These are phyloP conservation scores for Ceratina japonica DNA, from an alignment of 1,140 invertebrate species.

Conservation along the genomic window DNA sequence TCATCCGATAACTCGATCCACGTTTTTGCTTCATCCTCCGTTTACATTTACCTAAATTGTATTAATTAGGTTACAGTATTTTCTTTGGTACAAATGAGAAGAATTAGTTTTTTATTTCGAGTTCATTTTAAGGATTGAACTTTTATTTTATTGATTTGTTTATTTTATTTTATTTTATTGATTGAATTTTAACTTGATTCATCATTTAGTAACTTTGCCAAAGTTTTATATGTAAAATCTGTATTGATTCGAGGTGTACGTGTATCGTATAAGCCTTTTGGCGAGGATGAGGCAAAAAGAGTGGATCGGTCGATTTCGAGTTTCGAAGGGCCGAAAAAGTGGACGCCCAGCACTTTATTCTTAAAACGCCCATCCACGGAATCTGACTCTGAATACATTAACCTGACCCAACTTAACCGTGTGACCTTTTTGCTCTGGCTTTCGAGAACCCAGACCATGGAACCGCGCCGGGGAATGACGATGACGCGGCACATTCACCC, in stretches of 20 bases:
- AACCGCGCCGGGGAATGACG: conserved; percentile 36
- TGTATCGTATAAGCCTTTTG: too few relatives aligned
- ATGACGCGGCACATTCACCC: conserved; percentile 57
- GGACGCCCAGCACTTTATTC: conserved; percentile 67
- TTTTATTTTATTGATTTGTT: too few relatives aligned
- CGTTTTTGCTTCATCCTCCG: too few relatives aligned
- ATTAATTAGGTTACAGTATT: neutral
- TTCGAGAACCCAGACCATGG: conserved; percentile 31
- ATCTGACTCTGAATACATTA: conserved; percentile 61
- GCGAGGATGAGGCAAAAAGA: conserved; percentile 16
- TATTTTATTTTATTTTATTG: too few relatives aligned
- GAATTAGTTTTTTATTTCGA: too few relatives aligned
- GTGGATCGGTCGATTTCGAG: conserved; percentile 19
- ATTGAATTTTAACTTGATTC: too few relatives aligned
- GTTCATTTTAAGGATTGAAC: too few relatives aligned
- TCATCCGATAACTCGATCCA: conserved; percentile 2
- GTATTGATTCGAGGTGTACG: too few relatives aligned
- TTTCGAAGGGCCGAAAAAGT: conserved; percentile 50
- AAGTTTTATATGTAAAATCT: too few relatives aligned
- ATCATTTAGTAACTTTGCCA: too few relatives aligned
- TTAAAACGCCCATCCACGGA: conserved; percentile 63
- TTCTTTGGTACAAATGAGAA: neutral
- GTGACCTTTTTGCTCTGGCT: conserved; percentile 50
- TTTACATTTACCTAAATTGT: neutral
- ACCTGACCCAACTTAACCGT: conserved; percentile 13